A percentile compares a stretch with the other conserved stretches of the same genome.
These are phyloP conservation scores for Numenius phaeopus DNA, from an alignment of 2,797 vertebrate genomes.

Conservation along the genomic window DNA sequence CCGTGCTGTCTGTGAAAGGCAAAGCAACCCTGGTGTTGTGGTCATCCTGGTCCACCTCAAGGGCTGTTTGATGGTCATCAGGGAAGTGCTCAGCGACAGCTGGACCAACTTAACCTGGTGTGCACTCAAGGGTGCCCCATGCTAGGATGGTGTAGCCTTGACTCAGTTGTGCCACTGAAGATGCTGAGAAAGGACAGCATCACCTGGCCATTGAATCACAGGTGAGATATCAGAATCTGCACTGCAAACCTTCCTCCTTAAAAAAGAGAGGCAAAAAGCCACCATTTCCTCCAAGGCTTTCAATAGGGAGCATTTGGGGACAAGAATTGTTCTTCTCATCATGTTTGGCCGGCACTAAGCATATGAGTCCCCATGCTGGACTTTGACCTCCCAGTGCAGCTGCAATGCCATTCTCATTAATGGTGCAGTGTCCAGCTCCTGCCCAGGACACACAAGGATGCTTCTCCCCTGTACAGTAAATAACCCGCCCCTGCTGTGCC, in stretches of 20 bases:
- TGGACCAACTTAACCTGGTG: not conserved
- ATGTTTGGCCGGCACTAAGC: not conserved
- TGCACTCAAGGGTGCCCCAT: not conserved
- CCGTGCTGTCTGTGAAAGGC: not conserved
- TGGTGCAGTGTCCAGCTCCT: rapidly evolving
- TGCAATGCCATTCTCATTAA: not conserved
- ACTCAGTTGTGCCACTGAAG: not conserved
- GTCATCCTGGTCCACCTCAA: not conserved
- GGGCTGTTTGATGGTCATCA: not conserved
- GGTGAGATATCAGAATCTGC: not conserved
- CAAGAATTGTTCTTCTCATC: not conserved
- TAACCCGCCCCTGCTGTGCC: not conserved
- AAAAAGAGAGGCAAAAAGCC: not conserved
- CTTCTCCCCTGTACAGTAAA: not conserved
- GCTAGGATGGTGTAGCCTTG: not conserved
- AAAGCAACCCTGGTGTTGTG: not conserved
- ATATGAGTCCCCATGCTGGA: rapidly evolving
- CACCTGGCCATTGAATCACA: not conserved
- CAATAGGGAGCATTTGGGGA: not conserved
- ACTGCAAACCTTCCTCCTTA: not conserved
- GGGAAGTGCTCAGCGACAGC: not conserved
- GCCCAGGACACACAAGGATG: not conserved
- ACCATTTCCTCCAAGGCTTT: not conserved
- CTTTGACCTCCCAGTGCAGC: not conserved
- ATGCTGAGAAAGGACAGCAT: not conserved